Percentiles rank a stretch among this genome's conserved stretches.
These are phyloP conservation scores for Flexamia atlantica DNA, from an alignment of 2,888 invertebrate species.

Conservation along the genomic window DNA sequence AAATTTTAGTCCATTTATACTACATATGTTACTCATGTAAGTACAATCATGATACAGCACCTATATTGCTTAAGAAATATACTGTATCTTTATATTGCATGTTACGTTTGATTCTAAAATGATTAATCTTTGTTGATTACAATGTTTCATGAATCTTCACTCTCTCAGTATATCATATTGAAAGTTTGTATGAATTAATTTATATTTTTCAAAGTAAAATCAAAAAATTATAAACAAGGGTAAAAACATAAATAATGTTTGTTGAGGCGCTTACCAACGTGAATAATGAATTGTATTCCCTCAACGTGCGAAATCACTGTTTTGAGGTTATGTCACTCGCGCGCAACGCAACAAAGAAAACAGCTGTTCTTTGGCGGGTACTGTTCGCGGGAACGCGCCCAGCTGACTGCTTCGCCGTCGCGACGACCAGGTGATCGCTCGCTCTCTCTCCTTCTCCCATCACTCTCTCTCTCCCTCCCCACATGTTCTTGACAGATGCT, in stretches of 20 bases:
- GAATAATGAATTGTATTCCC: not conserved
- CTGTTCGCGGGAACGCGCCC: constrained; percentile 47
- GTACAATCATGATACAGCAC: no score
- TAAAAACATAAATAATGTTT: not conserved
- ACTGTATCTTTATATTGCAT: no score
- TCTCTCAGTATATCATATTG: no score
- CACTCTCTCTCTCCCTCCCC: constrained; percentile 33
- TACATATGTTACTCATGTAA: no score
- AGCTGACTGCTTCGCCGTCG: constrained; percentile 42
- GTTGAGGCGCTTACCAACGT: not conserved
- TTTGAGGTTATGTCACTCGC: constrained; percentile 52
- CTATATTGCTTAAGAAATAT: no score
- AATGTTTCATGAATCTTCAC: no score
- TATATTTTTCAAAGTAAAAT: no score
- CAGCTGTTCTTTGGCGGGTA: constrained; percentile 49
- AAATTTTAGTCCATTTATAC: no score
- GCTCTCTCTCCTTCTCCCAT: not conserved
- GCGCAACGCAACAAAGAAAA: constrained; percentile 52
- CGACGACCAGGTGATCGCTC: constrained; percentile 43
- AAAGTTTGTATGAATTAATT: no score
- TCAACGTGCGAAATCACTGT: not conserved
- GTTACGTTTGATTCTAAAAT: no score
- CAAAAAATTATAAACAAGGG: not conserved
- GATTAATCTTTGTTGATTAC: no score
- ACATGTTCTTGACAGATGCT: constrained; percentile 50